phyloP scores from a whole-genome alignment of 2,888 invertebrate genomes.

The Junonia oenone region DNA sequence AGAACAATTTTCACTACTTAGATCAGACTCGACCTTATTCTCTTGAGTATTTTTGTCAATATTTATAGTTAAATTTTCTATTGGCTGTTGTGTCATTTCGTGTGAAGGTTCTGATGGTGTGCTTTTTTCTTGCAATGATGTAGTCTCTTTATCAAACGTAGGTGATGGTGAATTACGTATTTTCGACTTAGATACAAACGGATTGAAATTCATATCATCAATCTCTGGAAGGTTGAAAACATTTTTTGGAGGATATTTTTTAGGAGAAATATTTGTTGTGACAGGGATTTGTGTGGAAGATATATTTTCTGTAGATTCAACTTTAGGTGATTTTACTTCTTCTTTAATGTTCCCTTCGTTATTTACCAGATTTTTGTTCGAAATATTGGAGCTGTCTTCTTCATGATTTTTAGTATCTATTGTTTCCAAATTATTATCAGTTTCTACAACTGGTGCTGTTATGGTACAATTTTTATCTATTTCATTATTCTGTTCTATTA shows the following conservation, averaged over 20 bases:
- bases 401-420: not conserved
- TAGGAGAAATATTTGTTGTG: not conserved
- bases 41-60: constrained; percentile 35
- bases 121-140: not conserved
- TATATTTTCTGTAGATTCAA: not conserved
- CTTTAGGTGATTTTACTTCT: not conserved
- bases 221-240: constrained; percentile 66
- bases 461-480: not conserved
- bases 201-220: constrained; percentile 55
- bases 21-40: constrained; percentile 33
- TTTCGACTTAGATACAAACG: constrained; percentile 57
- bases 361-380: not conserved
- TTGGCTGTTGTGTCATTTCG: not conserved
- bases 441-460: not conserved
- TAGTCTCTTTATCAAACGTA: not conserved
- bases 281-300: not conserved
- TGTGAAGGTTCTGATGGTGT: not conserved
- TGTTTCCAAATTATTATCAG: not conserved
- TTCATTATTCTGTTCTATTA: not conserved
- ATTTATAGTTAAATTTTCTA: constrained; percentile 2
- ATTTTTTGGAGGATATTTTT: constrained; percentile 37
- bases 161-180: constrained; percentile 31
- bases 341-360: not conserved
- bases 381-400: not conserved
- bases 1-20: constrained; percentile 41